phyloP scores from a whole-genome alignment of 2,113 vertebrate species.

The Pithys albifrons region DNA sequence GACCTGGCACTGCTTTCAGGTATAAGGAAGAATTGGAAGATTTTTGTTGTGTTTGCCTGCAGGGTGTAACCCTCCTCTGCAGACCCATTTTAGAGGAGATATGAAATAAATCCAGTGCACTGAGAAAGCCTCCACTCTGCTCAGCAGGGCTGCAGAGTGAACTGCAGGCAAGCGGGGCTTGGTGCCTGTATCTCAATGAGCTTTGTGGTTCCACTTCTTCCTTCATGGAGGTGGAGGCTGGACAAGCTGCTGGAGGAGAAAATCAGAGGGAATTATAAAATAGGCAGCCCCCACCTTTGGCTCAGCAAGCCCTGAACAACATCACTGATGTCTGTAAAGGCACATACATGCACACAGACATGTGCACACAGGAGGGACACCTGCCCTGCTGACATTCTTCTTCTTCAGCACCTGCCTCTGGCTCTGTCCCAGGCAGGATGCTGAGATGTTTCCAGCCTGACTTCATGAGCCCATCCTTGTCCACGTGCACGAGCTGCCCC shows the following conservation, averaged over 20 bases:
- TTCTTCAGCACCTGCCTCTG: neutral
- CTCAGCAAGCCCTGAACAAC: neutral
- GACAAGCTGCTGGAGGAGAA: neutral
- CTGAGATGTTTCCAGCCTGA: neutral
- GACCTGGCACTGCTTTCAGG: neutral
- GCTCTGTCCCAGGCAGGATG: neutral
- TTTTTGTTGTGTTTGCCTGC: neutral
- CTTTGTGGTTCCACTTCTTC: neutral
- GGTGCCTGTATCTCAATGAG: rapidly evolving
- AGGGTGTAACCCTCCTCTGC: neutral
- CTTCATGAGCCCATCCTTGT: neutral
- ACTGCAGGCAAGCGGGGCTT: neutral
- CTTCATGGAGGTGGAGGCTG: neutral
- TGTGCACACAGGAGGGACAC: neutral
- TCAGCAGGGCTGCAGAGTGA: neutral
- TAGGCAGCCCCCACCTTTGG: neutral
- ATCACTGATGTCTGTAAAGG: neutral
- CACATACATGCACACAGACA: rapidly evolving
- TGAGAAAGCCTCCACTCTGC: neutral
- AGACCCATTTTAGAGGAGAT: neutral
- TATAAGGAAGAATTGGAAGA: neutral
- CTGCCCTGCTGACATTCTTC: neutral
- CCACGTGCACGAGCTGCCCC: neutral
- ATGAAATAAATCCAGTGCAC: neutral
- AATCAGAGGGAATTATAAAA: neutral